Base-by-base conservation (phyloP, 2,797 vertebrate genomes). In the Phalloptychus januarius region DNA sequence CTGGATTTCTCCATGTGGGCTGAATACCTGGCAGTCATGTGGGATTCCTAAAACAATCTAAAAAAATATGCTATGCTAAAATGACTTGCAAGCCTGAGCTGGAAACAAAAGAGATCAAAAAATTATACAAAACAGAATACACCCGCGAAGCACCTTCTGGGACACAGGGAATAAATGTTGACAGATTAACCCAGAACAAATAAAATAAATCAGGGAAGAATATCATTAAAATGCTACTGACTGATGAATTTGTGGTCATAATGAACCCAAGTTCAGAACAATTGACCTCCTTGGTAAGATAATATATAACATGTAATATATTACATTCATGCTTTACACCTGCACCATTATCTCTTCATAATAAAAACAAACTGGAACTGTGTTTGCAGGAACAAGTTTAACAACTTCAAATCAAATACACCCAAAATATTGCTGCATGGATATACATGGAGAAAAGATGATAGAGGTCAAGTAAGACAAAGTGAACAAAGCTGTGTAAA, bases 291-390 rank as follows among this genome's bases (percentile, higher is more conserved):
- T 63, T 74, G 12, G 5, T 76, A 7, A 38, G 69, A 40, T 81
- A 79, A 89, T 88, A 56, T 87, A 81, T 75, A 71, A 84, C n/a
- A n/a, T 1, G 71, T 83, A 82, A 83, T 83, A 65, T 69, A 45
- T 45, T 15, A 70, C 67, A 46, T 0, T 48, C 44, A 33, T 15
- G 13, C 77, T 88, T 81, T 89, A 85, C 77, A 79, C 71, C 50
- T 44, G 44, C 20, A 65, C 20, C 75, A 56, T 90, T 71, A 76
- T 73, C 36, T 71, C 61, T 42, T 48, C 8, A 33, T 38, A 80
- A 90, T 86, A 90, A 88, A 78, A 58, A 76, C n/a, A 78, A 58
- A 44, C 13, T 28, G 42, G 40, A 25, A 45, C 44, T 44, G 23
- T 52, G 23, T 69, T 80, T 50, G 44, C 72, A 75, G 54, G 45